Evolutionary conservation across 2,888 invertebrate genomes (phyloP).

Genomic region (Drosophila rubida): DNA sequence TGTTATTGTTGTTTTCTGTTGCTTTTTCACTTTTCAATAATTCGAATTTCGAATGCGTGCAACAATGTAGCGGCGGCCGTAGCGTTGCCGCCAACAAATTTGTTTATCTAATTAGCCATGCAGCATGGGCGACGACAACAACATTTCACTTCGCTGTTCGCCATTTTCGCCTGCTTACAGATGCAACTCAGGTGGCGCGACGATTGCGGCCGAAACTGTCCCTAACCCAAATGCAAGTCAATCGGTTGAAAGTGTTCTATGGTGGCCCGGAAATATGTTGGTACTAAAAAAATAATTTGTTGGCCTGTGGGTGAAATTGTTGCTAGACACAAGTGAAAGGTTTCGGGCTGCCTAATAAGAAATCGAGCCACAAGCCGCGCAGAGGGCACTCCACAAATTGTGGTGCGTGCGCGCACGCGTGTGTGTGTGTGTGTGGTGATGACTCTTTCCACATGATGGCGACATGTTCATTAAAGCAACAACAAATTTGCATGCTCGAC

Average conservation of each 20-base stretch:
- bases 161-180: conserved; percentile 67
- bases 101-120: conserved; percentile 78
- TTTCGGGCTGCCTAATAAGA: conserved; percentile 57
- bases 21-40: conserved; percentile 74
- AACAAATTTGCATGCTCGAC: conserved; percentile 74
- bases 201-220: conserved; percentile 51
- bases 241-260: conserved; percentile 68
- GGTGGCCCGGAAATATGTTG: conserved; percentile 38
- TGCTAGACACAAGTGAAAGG: conserved; percentile 61
- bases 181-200: conserved; percentile 59
- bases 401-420: conserved; percentile 46
- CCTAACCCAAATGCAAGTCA: conserved; percentile 70
- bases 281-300: background rate
- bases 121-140: conserved; percentile 61
- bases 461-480: conserved; percentile 71
- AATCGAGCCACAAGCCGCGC: conserved; percentile 1
- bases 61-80: conserved; percentile 58
- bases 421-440: conserved; percentile 55
- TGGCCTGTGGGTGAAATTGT: conserved; percentile 64
- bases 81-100: conserved; percentile 46
- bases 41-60: conserved; percentile 75
- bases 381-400: conserved; percentile 33
- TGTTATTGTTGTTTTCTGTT: conserved; percentile 15
- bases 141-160: conserved; percentile 52
- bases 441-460: conserved; percentile 61